Evolutionary conservation across 2,113 vertebrate genomes (phyloP).

Genomic region (Rhynchomys soricoides): DNA sequence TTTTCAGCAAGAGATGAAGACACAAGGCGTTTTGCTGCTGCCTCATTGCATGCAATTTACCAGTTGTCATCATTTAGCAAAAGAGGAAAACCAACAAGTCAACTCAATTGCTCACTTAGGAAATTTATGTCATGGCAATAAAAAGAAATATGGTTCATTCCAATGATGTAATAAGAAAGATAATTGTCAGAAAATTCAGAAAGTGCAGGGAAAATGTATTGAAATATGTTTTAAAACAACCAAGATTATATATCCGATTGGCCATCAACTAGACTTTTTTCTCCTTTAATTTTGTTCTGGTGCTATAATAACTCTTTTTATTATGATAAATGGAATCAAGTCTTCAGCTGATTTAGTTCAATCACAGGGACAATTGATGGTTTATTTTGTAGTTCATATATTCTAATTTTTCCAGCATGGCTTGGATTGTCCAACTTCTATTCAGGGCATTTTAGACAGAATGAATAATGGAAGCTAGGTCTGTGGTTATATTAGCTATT

Average conservation of each 20-base stretch:
- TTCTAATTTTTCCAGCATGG: neutral
- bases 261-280: conserved; percentile 50
- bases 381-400: conserved; percentile 1
- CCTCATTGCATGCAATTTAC: conserved; percentile 48
- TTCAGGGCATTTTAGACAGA: neutral
- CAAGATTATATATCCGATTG: conserved; percentile 2
- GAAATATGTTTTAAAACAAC: conserved; percentile 27
- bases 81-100: conserved; percentile 59
- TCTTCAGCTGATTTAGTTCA: conserved; percentile 26
- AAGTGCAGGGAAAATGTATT: conserved; percentile 28
- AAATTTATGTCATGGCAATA: conserved; percentile 56
- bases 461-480: neutral
- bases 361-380: neutral
- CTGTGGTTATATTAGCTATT: neutral
- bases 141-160: conserved; percentile 54
- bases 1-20: conserved; percentile 48
- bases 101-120: conserved; percentile 31
- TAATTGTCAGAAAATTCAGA: conserved; percentile 56
- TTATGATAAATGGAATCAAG: conserved; percentile 14
- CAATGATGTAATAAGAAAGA: conserved; percentile 49
- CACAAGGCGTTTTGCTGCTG: neutral
- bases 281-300: conserved; percentile 46
- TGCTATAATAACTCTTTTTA: neutral
- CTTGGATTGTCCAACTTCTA: neutral
- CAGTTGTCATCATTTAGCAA: conserved; percentile 59